phyloP scores from a whole-genome alignment of 2,113 vertebrate genomes.

The Rousettus leschenaultii region DNA sequence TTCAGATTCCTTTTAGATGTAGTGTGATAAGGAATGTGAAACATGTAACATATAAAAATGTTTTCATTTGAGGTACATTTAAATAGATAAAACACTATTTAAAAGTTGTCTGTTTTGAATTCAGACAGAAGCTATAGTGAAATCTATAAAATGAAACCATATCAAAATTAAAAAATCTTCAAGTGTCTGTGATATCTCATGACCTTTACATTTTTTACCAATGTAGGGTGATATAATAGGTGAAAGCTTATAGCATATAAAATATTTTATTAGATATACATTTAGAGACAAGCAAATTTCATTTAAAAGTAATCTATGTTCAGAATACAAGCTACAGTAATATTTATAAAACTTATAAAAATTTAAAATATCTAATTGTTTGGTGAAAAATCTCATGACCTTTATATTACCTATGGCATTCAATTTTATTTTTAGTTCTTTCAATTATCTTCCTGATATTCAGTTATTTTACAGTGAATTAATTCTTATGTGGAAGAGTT shows the following conservation, averaged over 20 bases:
- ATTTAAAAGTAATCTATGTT: slow-evolving; percentile 26
- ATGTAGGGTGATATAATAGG: background rate
- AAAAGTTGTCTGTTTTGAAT: slow-evolving; percentile 3
- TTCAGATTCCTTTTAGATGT: slow-evolving; percentile 39
- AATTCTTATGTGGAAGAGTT: slow-evolving; percentile 48
- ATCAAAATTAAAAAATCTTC: background rate
- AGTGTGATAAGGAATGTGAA: slow-evolving; percentile 13
- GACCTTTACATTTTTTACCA: background rate
- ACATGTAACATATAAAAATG: background rate
- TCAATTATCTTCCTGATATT: slow-evolving; percentile 35
- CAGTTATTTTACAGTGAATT: slow-evolving; percentile 57
- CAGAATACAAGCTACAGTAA: background rate
- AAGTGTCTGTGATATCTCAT: background rate
- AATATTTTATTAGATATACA: slow-evolving; percentile 25
- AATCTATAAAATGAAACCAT: background rate
- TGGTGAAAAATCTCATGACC: slow-evolving; percentile 44
- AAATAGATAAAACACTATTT: background rate
- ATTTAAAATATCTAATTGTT: slow-evolving; percentile 33
- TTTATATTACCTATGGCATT: slow-evolving; percentile 51
- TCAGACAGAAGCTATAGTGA: background rate
- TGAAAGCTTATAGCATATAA: background rate
- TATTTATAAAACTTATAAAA: slow-evolving; percentile 30
- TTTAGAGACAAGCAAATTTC: background rate
- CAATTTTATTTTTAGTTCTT: slow-evolving; percentile 58
- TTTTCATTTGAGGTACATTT: background rate